Evolutionary conservation across 2,888 invertebrate genomes (phyloP), one percentile per base, ranked within the genome.

Genomic region (Pherbina coryleti): DNA sequence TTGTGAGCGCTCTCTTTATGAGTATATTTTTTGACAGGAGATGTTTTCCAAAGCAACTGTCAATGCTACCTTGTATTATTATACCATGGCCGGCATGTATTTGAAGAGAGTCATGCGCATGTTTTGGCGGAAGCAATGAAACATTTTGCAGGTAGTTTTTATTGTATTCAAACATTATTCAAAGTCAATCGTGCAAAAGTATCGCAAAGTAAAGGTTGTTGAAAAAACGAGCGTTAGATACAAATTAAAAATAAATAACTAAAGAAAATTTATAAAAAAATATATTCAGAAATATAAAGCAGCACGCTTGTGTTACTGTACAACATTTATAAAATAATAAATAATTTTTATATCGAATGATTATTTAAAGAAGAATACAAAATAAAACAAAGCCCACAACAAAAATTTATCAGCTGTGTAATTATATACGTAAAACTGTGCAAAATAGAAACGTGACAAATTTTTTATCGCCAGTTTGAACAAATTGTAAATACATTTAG

Each of bases 141-240:
- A 11, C 4, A 9, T 34, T 34, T 2, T 34, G n/a, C 37, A 34
- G 11, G 2, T 11, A 34, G n/a, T 19, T 22, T 25, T 17, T 71
- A 19, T 34, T 53, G 9, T 55, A 51, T 53, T 51, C 25, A 70
- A 53, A 49, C 70, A 28, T 11, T 28, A 55, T 55, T 71, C 28
- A 71, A 31, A 55, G 5, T 55, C 55, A 71, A 34, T 71, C n/a
- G 71, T 71, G 34, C 5, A 55, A 31, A 57, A 55, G 34, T 53
- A 37, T 34, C 8, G 53, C 22, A 37, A 34, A 14, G 55, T 11
- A 31, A 51, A 71, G 55, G 71, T 70, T 34, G 25, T 53, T 28
- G 7, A 8, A 0, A 25, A n/a, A 70, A 53, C 31, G 25, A 14
- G 57, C 3, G 25, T 28, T 60, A 8, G 7, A 25, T 19, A 22